Evolutionary conservation across 2,797 vertebrate genomes (phyloP), one percentile per base, ranked within the genome.

Genomic region (Poeciliopsis turneri): DNA sequence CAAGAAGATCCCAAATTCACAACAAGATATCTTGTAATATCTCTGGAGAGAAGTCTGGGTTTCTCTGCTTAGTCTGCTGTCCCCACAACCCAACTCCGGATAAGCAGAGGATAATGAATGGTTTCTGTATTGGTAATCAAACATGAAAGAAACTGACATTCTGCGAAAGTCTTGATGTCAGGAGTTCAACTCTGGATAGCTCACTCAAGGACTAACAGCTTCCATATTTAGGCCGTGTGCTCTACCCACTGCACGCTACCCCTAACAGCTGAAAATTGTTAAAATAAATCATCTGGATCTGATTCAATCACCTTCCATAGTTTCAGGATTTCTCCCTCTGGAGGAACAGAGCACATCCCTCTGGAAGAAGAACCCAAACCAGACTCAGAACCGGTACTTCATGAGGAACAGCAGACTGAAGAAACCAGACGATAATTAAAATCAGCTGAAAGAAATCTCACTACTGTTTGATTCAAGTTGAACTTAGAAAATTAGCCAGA

Each of bases 401-500:
- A 9, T 64, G 33, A 18, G 16, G 36, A 23, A 66, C 2, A 39
- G 33, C 11, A 66, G 18, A 66, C 9, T 39, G 8, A 66, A 39
- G 33, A 66, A 64, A 30, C 13, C 13, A 59, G 55, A 59, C 30
- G 3, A 75, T 82, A n/a, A 30, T 13, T 36, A 78, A 7, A 12
- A 2, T 12, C 25, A 30, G 46, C 55, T 15, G 28, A 75, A 28
- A 82, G 82, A 70, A n/a, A 72, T 71, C 70, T 81, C 41, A 74
- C 23, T 53, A 76, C 16, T n/a, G 10, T 72, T 80, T 51, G 4
- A 70, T 33, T 75, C 73, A 46, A 41, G 71, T 66, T 59, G 0
- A 72, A 74, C 55, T 28, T 47, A 43, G 13, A 25, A 76, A 75
- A 43, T 84, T 76, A 41, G 59, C 41, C 74, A 78, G 41, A 84